phyloP scores from a whole-genome alignment of 2,888 invertebrate genomes.

The Theodoxus fluviatilis region DNA sequence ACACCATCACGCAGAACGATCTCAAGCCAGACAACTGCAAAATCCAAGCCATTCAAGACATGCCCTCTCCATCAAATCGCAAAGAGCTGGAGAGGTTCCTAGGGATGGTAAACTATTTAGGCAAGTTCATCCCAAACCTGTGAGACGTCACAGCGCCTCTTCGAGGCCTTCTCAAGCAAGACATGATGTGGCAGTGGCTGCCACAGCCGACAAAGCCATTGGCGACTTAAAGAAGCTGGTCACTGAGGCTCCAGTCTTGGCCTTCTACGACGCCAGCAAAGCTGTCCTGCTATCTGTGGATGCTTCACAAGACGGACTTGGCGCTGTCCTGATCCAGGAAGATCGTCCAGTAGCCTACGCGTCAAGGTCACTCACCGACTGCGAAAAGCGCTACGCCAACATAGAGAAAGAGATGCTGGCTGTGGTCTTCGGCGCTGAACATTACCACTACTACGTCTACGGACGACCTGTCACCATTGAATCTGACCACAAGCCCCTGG shows the following conservation, averaged over 20 bases:
- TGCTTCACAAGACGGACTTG: not conserved
- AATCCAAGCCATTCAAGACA: no score
- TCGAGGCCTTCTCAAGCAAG: not conserved
- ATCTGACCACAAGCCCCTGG: not conserved
- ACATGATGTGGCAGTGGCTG: not conserved
- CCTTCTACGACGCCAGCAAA: not conserved
- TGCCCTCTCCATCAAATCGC: not conserved
- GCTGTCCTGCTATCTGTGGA: not conserved
- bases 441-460: not conserved
- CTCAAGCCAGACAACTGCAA: no score
- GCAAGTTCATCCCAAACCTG: not conserved
- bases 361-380: not conserved
- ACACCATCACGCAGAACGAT: no score
- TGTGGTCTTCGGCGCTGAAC: conserved; percentile 6
- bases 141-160: no score
- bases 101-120: not conserved
- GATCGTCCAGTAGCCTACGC: not conserved
- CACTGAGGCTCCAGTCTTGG: not conserved
- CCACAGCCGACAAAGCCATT: not conserved
- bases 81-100: not conserved
- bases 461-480: not conserved
- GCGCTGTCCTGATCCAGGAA: not conserved
- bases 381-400: not conserved
- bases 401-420: not conserved
- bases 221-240: not conserved